Base-by-base conservation (phyloP, 1,140 invertebrate genomes). In the Lutraria rhynchaena region DNA sequence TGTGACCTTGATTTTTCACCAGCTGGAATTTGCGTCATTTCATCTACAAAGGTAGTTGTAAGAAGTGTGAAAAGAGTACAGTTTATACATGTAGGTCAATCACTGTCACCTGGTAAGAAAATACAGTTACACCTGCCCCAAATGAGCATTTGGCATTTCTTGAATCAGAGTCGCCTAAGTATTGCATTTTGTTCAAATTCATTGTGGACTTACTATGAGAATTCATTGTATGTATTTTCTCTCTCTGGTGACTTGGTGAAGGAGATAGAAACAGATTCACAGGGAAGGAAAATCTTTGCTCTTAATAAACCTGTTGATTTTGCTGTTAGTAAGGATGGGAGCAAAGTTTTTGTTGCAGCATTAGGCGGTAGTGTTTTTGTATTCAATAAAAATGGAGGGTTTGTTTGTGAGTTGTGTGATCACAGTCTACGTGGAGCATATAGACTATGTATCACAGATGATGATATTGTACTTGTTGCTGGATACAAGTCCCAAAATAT, bases 321-420 rank as follows among this genome's bases (percentile, higher is more conserved):
- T 7, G 57, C 57, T 33, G 57, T 35, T 17, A 33, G 57, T 60
- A 33, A 33, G 4, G 57, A 60, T 33, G n/a, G n/a, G n/a, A n/a
- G n/a, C n/a, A 60, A 13, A 35, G 57, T 60, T 22, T 35, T 60
- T 60, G 31, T 60, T 35, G 37, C 57, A 60, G 57, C 33, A 15
- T 1, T 15, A 15, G 37, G 57, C 37, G 57, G 37, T 60, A 33
- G 57, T 33, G 57, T n/a, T 33, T 29, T 35, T 7, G 33, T 29
- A 19, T 33, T 60, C 29, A n/a, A n/a, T 9, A 57, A 4, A 27
- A 29, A 57, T 57, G 55, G 55, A 11, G n/a, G 15, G 24, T 29
- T 60, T 1, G 19, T 19, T 19, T 13, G 31, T 35, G 29, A 60
- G n/a, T 35, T 60, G 7, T 17, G 57, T 4, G 57, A 60, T 15